Evolutionary conservation across 1,140 invertebrate genomes (phyloP).

Genomic region (Rhagoletis zephyria): DNA sequence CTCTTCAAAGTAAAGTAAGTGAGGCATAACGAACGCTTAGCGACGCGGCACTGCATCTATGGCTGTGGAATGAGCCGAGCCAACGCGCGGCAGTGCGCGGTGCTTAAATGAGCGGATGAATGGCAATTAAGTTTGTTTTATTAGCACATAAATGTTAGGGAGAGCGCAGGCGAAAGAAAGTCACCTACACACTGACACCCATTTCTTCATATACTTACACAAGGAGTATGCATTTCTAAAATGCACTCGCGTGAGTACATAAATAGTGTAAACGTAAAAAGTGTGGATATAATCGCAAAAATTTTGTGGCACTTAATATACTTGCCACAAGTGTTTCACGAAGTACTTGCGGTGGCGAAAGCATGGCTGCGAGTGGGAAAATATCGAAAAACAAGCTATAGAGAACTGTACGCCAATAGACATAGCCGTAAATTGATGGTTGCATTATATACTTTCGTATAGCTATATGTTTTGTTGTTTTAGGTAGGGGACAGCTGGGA

Average conservation of each 20-base stretch:
- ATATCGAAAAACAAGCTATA: neutral
- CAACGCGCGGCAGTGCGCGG: neutral
- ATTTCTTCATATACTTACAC: too few relatives aligned
- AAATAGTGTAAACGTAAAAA: slow-evolving; percentile 23
- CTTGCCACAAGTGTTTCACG: neutral
- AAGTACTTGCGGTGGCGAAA: neutral
- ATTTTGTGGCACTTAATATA: slow-evolving; percentile 15
- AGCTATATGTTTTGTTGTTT: too few relatives aligned
- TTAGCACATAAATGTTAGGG: slow-evolving; percentile 48
- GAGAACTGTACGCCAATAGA: neutral
- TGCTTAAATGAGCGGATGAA: slow-evolving; percentile 38
- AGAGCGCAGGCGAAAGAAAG: slow-evolving; percentile 21
- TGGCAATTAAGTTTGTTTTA: slow-evolving; percentile 52
- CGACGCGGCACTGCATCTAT: neutral
- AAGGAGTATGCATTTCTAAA: neutral
- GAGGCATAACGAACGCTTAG: neutral
- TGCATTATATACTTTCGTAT: neutral
- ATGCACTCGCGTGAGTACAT: neutral
- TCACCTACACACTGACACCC: neutral
- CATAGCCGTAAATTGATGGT: slow-evolving; percentile 10
- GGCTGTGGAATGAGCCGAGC: neutral
- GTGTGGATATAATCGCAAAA: slow-evolving; percentile 16
- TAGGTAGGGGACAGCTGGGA: too few relatives aligned
- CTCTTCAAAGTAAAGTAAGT: neutral
- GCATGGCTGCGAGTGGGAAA: neutral